Percentiles rank a stretch among this genome's conserved stretches.
These are phyloP conservation scores for Diplosoma virens DNA, from an alignment of 23 tunicate genomes.

Conservation along the genomic window DNA sequence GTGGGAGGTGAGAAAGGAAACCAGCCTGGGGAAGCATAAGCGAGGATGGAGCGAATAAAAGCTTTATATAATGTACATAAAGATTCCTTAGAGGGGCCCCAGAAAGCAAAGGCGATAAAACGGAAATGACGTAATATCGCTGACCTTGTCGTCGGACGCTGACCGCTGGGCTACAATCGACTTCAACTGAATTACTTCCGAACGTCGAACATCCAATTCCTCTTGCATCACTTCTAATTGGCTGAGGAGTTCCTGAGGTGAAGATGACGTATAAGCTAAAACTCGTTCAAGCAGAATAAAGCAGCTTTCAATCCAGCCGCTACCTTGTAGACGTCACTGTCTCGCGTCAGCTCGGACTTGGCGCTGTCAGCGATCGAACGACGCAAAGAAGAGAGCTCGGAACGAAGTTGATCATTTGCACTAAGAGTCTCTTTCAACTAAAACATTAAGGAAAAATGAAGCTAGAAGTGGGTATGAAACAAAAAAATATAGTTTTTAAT, in stretches of 20 bases:
- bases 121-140: no score
- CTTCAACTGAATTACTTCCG: conserved; percentile 71
- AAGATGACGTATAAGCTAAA: not conserved
- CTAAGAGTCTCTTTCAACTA: conserved; percentile 50
- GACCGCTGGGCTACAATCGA: conserved; percentile 26
- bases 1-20: no score
- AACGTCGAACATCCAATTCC: conserved; percentile 58
- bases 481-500: no score
- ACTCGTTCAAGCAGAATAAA: no score
- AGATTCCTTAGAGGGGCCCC: no score
- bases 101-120: no score
- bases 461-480: not conserved
- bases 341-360: conserved; percentile 29
- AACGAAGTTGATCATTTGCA: conserved; percentile 46
- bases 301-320: no score
- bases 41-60: no score
- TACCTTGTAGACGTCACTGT: conserved; percentile 73
- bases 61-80: no score
- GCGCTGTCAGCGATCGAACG: conserved; percentile 59
- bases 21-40: no score
- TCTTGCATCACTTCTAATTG: conserved; percentile 85
- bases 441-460: not conserved
- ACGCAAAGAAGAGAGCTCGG: conserved; percentile 51
- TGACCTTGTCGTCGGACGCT: conserved; percentile 14
- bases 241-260: conserved; percentile 51